Conservation (phyloP, 2,888 invertebrate genomes). For the Antitype chi region DNA sequence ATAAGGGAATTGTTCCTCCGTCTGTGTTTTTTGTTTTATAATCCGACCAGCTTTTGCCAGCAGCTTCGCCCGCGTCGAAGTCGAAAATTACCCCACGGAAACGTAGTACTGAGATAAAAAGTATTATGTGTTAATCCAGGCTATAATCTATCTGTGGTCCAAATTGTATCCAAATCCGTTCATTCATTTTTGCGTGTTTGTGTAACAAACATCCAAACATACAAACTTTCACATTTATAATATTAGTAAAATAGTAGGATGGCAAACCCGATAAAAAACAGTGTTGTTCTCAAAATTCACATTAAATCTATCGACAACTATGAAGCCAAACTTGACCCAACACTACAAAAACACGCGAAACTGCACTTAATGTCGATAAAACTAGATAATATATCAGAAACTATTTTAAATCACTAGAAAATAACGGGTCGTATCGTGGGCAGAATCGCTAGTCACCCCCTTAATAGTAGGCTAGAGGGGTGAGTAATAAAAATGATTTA, state of each 20-base stretch:
- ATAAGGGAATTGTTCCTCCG: not conserved
- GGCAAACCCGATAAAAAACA: not conserved
- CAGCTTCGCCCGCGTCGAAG: too few relatives aligned
- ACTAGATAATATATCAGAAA: conserved; percentile 77
- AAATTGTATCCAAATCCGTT: too few relatives aligned
- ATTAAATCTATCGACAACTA: conserved; percentile 34
- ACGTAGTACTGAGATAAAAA: too few relatives aligned
- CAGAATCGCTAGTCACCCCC: conserved; percentile 82
- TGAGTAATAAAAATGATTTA: conserved; percentile 89
- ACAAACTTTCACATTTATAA: too few relatives aligned
- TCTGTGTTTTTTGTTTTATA: too few relatives aligned
- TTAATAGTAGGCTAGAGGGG: conserved; percentile 74
- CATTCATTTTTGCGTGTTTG: too few relatives aligned
- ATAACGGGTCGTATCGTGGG: conserved; percentile 71
- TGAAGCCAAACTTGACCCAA: conserved; percentile 9
- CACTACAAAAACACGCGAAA: conserved; percentile 78
- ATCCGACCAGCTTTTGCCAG: too few relatives aligned
- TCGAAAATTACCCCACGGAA: too few relatives aligned
- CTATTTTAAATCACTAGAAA: conserved; percentile 83
- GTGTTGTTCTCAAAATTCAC: not conserved
- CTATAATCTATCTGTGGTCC: too few relatives aligned
- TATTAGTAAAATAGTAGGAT: too few relatives aligned
- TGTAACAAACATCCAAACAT: too few relatives aligned
- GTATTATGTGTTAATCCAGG: too few relatives aligned
- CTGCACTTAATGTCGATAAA: conserved; percentile 82